Conservation (phyloP, 2,888 invertebrate species). For the Blomia tropicalis region DNA sequence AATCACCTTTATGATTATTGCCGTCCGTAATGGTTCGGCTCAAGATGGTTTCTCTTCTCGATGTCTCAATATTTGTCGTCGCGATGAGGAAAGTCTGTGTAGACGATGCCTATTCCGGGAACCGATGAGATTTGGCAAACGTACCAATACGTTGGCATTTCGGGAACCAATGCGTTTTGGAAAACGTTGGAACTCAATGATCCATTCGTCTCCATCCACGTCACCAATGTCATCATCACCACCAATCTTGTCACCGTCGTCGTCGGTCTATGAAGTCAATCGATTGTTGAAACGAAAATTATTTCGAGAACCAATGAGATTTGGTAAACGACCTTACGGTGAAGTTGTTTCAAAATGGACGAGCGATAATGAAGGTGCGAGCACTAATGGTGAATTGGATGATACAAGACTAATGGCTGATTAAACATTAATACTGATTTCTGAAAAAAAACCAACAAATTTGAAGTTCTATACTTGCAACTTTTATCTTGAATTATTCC, state of each 20-base stretch:
- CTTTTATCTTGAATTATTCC: no score
- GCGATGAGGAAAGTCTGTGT: constrained; percentile 3
- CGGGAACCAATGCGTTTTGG: constrained; percentile 18
- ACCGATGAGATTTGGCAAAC: constrained; percentile 15
- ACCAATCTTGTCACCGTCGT: neutral
- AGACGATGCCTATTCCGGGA: constrained; percentile 9
- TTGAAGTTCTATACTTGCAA: no score
- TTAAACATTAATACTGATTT: no score
- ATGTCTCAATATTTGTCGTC: constrained; percentile 2
- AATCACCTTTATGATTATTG: neutral
- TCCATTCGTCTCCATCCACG: no score
- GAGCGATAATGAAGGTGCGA: no score
- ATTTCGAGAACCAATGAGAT: constrained; percentile 11
- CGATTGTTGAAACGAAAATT: neutral
- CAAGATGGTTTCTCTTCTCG: neutral
- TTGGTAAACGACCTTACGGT: neutral
- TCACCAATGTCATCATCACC: neutral
- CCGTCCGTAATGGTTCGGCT: neutral
- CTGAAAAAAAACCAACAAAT: no score
- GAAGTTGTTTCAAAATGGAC: no score
- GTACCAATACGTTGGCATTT: neutral
- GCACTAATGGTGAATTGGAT: neutral
- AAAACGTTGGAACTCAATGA: neutral
- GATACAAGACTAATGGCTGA: no score
- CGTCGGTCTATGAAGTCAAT: neutral